Evolutionary conservation across 2,113 vertebrate species (phyloP).

Genomic region (Hirundichthys speculiger): DNA sequence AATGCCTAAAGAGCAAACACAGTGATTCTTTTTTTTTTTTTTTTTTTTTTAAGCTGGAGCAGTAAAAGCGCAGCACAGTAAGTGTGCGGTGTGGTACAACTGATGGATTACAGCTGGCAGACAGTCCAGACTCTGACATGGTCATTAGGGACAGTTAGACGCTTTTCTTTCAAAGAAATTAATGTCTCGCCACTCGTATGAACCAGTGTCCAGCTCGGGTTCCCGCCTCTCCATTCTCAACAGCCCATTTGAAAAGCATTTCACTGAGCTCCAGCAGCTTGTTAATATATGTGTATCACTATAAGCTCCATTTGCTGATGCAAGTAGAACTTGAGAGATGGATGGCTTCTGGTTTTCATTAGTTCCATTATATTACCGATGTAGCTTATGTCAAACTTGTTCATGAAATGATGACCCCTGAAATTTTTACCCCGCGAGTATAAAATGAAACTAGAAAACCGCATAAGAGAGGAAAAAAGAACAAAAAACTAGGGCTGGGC

Average conservation of each 20-base stretch:
- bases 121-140: neutral
- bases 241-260: conserved; percentile 41
- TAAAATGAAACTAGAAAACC: no score
- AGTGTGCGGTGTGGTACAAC: neutral
- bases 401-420: conserved; percentile 11
- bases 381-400: conserved; percentile 12
- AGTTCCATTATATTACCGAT: conserved; percentile 34
- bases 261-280: conserved; percentile 33
- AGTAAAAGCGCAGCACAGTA: neutral
- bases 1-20: neutral
- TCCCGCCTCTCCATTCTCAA: conserved; percentile 51
- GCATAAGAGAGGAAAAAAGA: no score
- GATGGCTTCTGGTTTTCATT: conserved; percentile 37
- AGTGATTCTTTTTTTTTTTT: neutral
- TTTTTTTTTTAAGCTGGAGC: no score
- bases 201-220: neutral
- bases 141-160: neutral
- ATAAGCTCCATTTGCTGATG: conserved; percentile 50
- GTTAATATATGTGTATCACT: conserved; percentile 43
- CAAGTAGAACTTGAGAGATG: conserved; percentile 32
- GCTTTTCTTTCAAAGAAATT: conserved; percentile 3
- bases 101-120: neutral
- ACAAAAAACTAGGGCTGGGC: no score
- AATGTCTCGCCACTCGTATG: conserved; percentile 4
- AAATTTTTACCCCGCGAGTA: conserved; percentile 12